Evolutionary conservation across 2,888 invertebrate genomes (phyloP), one percentile per base, ranked within the genome.

Genomic region (Xestoiulus laeticollis): DNA sequence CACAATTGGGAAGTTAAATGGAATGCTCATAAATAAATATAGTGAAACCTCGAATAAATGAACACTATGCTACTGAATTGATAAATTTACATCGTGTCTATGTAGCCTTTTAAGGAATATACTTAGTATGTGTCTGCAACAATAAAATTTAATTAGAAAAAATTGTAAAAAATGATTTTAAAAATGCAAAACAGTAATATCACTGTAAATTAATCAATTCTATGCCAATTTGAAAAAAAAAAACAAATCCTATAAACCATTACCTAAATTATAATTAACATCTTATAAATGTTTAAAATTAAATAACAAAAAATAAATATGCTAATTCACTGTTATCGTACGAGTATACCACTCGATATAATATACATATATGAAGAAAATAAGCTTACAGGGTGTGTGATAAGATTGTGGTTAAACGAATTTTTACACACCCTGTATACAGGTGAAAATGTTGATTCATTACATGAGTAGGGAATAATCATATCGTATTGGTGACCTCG

Each of bases 401-500:
- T 48, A 1, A 48, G 19, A 48, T 48, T 14, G 59, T 59, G 59
- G 22, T 22, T 59, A 4, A 26, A 26, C 14, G 68, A 68, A 10
- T 68, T 68, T 26, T 68, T 22, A 26, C 68, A 12, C 68, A 26
- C 68, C 14, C 68, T 68, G 68, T 68, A 78, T 26, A 14, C 30
- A 26, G 30, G 14, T 30, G 78, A 78, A 78, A 78, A 78, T 4
- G 14, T 78, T 78, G 78, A 78, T 78, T 30, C 30, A 14, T 32
- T 78, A 78, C 78, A 78, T 30, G 30, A 78, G 26, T 78, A 26
- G 14, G 30, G 26, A 12, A 12, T 32, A 78, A 32, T 30, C 5
- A 78, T 14, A 14, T 78, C 30, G 78, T 78, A 78, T 78, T 85
- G 85, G 85, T 85, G 85, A 85, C 85, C 85, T 85, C 85, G 85